A percentile compares a stretch with the other conserved stretches of the same genome.
Conservation (phyloP, 2,888 invertebrate genomes). For the Incurvaria masculella region DNA sequence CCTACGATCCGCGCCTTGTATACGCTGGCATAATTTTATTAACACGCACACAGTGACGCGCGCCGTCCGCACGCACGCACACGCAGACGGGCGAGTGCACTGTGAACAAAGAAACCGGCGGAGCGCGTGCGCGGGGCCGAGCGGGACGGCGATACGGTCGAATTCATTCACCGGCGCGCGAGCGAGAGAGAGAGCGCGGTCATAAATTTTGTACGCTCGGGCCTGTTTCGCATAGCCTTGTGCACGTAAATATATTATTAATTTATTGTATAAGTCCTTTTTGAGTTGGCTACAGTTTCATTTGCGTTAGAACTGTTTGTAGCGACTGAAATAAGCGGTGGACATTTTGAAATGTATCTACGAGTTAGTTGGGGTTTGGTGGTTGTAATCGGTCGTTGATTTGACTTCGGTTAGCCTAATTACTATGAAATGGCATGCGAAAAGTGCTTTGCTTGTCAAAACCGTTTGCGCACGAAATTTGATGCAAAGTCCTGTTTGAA, state of each 20-base stretch:
- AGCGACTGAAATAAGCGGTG: background rate
- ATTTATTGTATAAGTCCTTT: background rate
- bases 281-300: background rate
- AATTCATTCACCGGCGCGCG: slow-evolving; percentile 11
- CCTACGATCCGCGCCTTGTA: too few species aligned
- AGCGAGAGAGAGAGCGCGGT: slow-evolving; percentile 9
- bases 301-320: background rate
- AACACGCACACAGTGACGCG: too few species aligned
- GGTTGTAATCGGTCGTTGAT: background rate
- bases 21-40: too few species aligned
- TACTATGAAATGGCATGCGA: too few species aligned
- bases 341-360: background rate
- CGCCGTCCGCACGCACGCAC: too few species aligned
- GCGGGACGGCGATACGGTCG: slow-evolving; percentile 14
- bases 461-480: too few species aligned
- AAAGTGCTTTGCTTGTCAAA: too few species aligned
- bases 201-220: slow-evolving; percentile 15
- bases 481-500: too few species aligned
- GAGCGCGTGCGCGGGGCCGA: slow-evolving; percentile 13
- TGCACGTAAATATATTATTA: background rate
- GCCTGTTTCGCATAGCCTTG: background rate
- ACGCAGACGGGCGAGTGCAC: background rate
- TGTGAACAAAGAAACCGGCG: slow-evolving; percentile 15
- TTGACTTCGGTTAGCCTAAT: background rate
- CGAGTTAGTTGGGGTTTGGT: background rate